Percentiles rank a stretch among this genome's conserved stretches.
These are phyloP conservation scores for Heliangelus exortis DNA, from an alignment of 2,797 vertebrate genomes.

Conservation along the genomic window DNA sequence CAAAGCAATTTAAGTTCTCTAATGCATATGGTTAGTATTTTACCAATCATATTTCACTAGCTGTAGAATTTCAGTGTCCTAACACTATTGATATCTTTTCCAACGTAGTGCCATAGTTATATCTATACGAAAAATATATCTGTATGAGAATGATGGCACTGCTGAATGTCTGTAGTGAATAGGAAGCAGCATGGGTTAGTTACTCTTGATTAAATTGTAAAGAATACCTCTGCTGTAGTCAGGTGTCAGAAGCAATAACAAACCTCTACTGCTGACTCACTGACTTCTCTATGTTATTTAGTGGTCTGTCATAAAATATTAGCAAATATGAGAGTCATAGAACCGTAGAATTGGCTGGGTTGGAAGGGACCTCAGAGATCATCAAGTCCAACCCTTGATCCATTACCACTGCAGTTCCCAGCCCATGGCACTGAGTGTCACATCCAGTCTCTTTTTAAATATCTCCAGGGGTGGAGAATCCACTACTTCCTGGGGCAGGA, in stretches of 20 bases:
- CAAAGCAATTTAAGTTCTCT: background rate
- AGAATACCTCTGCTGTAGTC: background rate
- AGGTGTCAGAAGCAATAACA: conserved; percentile 32
- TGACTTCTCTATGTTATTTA: conserved; percentile 44
- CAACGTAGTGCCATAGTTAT: background rate
- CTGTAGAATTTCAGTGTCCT: background rate
- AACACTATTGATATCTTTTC: background rate
- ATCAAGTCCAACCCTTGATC: too few species aligned
- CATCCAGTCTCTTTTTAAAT: too few species aligned
- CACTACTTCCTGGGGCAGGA: too few species aligned
- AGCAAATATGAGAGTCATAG: too few species aligned
- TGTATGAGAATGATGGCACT: background rate
- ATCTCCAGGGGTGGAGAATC: too few species aligned
- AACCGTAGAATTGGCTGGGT: too few species aligned
- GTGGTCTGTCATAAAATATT: conserved; percentile 55
- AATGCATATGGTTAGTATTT: background rate
- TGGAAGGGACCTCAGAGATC: too few species aligned
- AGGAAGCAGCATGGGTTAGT: background rate
- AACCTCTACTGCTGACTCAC: conserved; percentile 30
- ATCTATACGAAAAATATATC: background rate
- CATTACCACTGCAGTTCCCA: too few species aligned
- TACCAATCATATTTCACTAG: background rate
- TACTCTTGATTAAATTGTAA: conserved; percentile 21
- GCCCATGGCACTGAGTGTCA: too few species aligned
- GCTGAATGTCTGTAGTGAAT: background rate